Conservation (phyloP, 1,140 invertebrate genomes). For the Dryas iulia region DNA sequence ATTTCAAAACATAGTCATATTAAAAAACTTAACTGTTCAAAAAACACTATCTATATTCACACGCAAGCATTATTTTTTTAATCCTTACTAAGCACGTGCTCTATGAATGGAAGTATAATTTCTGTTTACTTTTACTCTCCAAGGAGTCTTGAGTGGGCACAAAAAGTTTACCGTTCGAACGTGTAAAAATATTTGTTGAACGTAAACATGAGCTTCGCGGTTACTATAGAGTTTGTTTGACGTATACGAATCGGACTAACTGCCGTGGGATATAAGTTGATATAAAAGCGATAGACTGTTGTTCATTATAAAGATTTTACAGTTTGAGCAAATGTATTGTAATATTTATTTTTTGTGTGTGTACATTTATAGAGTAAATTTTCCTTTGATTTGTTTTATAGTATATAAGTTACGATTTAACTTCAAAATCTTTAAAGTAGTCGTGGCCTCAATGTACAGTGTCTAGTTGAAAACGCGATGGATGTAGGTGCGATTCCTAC, state of each 20-base stretch:
- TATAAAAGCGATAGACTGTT: not conserved
- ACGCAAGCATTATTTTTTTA: conserved; percentile 35
- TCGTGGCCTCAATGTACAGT: too few species aligned
- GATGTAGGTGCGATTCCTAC: too few species aligned
- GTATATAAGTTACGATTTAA: too few species aligned
- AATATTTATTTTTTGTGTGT: too few species aligned
- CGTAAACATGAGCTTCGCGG: conserved; percentile 48
- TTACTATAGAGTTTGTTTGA: conserved; percentile 41
- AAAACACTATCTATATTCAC: conserved; percentile 18
- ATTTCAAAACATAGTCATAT: not conserved
- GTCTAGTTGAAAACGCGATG: too few species aligned
- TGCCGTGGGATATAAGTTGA: conserved; percentile 17
- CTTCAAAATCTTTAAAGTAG: too few species aligned
- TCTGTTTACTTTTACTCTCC: conserved; percentile 68
- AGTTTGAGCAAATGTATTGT: not conserved
- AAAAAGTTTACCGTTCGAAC: conserved; percentile 62
- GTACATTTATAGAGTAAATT: too few species aligned
- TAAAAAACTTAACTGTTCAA: not conserved
- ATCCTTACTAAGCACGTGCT: conserved; percentile 53
- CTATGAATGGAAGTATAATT: conserved; percentile 69
- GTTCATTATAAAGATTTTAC: not conserved
- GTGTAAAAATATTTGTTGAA: conserved; percentile 61
- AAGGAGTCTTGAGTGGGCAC: conserved; percentile 56
- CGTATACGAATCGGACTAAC: conserved; percentile 23
- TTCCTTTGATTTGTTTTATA: too few species aligned